Evolutionary conservation across 2,797 vertebrate species (phyloP).

Genomic region (Melanotaenia pygmaea): DNA sequence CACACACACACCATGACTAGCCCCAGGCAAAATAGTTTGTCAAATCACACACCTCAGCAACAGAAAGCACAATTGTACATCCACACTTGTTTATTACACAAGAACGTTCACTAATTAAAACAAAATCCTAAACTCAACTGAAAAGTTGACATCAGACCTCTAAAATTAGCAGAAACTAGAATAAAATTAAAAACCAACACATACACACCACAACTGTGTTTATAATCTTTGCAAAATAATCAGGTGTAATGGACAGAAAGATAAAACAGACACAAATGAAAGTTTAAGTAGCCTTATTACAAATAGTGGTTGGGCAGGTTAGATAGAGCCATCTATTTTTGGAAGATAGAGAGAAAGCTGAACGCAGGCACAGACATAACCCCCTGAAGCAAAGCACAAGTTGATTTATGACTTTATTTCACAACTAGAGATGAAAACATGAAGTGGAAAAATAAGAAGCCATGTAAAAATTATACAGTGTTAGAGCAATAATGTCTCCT

Average conservation of each 20-base stretch:
- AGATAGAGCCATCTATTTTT: neutral
- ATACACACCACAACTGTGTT: too few species aligned
- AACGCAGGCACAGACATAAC: neutral
- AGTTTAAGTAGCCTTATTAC: neutral
- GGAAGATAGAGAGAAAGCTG: neutral
- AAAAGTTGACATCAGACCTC: neutral
- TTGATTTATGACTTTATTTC: conserved; percentile 7
- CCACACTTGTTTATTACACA: neutral
- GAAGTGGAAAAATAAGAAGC: neutral
- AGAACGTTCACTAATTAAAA: neutral
- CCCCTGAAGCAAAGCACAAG: neutral
- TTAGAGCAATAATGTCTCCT: neutral
- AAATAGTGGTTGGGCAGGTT: conserved; percentile 29
- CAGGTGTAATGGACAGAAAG: neutral
- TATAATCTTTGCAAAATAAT: neutral
- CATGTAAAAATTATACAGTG: too few species aligned
- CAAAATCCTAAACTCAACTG: neutral
- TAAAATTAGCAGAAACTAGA: too few species aligned
- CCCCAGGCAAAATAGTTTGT: conserved; percentile 23
- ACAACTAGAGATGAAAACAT: neutral
- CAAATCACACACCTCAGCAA: conserved; percentile 30
- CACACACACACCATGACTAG: conserved; percentile 17
- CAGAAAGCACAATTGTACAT: conserved; percentile 2
- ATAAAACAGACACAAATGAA: neutral
- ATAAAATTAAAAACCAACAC: too few species aligned